Evolutionary conservation across 1,140 invertebrate species (phyloP), one percentile per base, ranked within the genome.

Genomic region (Chrysopa pallens): DNA sequence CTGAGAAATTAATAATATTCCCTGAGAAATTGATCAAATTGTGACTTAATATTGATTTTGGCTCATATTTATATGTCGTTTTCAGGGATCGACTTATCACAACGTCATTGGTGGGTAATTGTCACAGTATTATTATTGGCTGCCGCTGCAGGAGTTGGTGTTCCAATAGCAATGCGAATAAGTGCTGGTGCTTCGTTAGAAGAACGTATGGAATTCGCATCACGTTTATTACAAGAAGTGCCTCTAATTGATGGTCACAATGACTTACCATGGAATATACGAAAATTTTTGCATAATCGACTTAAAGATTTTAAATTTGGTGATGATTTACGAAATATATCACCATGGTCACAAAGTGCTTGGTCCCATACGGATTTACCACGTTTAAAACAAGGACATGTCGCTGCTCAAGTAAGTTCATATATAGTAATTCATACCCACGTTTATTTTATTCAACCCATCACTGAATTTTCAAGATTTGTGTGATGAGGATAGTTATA

Each of bases 201-300:
- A 50, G 74, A 78, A 52, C 59, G 74, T 14, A 58, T 76, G 14
- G 70, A 73, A 42, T 68, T 76, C 29, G 73, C 74, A 2, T 66
- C 70, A 13, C 61, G 71, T 38, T 61, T 74, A 8, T 57, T 76
- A 36, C 72, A 76, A 52, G 71, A 74, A 61, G 69, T 73, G 42
- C 74, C 74, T 45, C 69, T 76, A 44, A 68, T 78, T 53, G 66
- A 76, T 64, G 87, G 86, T 46, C 88, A 92, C 69, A 92, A 93
- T 62, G 88, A 93, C 56, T 63, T 93, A 45, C 82, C 89, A 0
- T 90, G 83, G 80, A 87, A 89, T 61, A 85, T 89, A 57, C 68
- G 84, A 49, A 83, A 84, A 58, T 84, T 84, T 58, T 68, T 86
- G 49, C 79, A 89, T 59, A 92, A 92, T 61, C 78, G 84, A 59